Percentiles rank a stretch among this genome's conserved stretches.
These are phyloP conservation scores for Drosophila trapezifrons DNA, from an alignment of 1,140 invertebrate genomes.

Conservation along the genomic window DNA sequence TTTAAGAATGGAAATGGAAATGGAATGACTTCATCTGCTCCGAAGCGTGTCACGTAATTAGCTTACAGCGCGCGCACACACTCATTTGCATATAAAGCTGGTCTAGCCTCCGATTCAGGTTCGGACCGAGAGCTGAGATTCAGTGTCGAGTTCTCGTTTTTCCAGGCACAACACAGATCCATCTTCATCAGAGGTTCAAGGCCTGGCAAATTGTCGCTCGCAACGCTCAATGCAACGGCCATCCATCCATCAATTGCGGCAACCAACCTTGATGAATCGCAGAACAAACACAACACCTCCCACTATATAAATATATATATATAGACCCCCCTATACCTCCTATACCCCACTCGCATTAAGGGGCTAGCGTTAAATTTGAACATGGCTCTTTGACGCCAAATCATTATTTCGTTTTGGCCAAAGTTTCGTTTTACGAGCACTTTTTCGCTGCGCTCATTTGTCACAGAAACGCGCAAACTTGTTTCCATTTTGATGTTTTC, in stretches of 20 bases:
- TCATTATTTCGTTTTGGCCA: conserved; percentile 48
- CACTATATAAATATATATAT: neutral
- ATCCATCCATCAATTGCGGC: conserved; percentile 70
- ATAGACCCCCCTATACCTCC: neutral
- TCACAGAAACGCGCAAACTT: conserved; percentile 58
- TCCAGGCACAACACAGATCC: conserved; percentile 37
- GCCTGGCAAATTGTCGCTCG: conserved; percentile 71
- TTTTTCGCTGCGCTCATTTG: conserved; percentile 54
- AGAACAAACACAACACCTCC: conserved; percentile 58
- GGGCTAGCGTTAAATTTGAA: conserved; percentile 78
- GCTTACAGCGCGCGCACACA: conserved; percentile 53
- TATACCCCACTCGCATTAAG: conserved; percentile 9
- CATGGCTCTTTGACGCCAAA: conserved; percentile 77
- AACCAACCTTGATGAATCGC: conserved; percentile 58
- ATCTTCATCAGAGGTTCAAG: conserved; percentile 71
- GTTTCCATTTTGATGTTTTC: conserved; percentile 58
- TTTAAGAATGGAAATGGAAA: conserved; percentile 26
- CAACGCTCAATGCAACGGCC: conserved; percentile 50
- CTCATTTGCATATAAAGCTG: conserved; percentile 73
- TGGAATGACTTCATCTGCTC: conserved; percentile 66
- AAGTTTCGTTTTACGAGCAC: conserved; percentile 33
- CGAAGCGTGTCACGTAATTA: conserved; percentile 80
- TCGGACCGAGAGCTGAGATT: conserved; percentile 6
- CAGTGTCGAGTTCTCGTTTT: conserved; percentile 26
- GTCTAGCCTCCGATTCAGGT: conserved; percentile 41